A percentile compares a stretch with the other conserved stretches of the same genome.
Evolutionary conservation across 2,888 invertebrate genomes (phyloP).

Genomic region (Patella ulyssiponensis): DNA sequence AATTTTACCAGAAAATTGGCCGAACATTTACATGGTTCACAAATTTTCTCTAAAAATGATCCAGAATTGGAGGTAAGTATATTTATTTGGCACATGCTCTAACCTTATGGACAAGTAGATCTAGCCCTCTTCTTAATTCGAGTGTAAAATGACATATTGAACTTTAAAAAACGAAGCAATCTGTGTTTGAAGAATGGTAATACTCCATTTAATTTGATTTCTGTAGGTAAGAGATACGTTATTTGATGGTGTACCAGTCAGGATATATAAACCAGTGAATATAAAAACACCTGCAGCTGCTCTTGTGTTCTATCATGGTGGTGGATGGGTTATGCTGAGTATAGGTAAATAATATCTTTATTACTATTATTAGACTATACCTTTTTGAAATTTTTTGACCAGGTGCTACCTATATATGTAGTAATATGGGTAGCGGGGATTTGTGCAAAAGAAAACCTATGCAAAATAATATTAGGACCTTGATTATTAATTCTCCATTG

Average conservation of each 20-base stretch:
- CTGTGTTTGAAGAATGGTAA: no score
- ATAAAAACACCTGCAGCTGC: slow-evolving; percentile 31
- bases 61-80: slow-evolving; percentile 15
- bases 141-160: no score
- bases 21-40: not conserved
- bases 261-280: slow-evolving; percentile 32
- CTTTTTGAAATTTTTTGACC: no score
- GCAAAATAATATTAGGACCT: no score
- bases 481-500: no score
- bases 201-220: not conserved
- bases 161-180: no score
- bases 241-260: slow-evolving; percentile 39
- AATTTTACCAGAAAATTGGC: slow-evolving; percentile 13
- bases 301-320: slow-evolving; percentile 49
- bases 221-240: slow-evolving; percentile 29
- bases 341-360: slow-evolving; percentile 34
- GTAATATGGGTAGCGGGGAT: no score
- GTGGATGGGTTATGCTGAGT: slow-evolving; percentile 36
- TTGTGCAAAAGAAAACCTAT: no score
- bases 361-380: no score
- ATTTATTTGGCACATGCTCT: not conserved
- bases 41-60: not conserved
- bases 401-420: no score
- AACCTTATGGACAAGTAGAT: no score
- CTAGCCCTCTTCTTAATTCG: no score